Evolutionary conservation across 2,888 invertebrate genomes (phyloP), one percentile per base, ranked within the genome.

Genomic region (Lycaena phlaeas): DNA sequence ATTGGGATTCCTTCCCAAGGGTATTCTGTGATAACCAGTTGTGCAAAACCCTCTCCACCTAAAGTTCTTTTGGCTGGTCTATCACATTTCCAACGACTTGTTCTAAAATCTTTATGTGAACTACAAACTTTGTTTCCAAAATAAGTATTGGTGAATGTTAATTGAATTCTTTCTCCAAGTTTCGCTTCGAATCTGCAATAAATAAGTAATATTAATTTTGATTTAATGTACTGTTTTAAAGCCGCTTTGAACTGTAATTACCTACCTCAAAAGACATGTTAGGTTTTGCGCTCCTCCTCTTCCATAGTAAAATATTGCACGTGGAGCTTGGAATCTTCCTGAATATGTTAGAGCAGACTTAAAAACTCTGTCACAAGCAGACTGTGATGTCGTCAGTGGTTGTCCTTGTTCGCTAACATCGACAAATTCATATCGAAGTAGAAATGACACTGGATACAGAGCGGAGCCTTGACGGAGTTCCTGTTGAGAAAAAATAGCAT

Each of bases 341-440:
- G 86, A 84, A 57, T 84, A 84, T 3, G 82, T 84, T 48, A 79
- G 82, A 37, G 82, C 77, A 37, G 86, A 85, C 58, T 84, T 87
- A 59, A 89, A 87, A 43, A 88, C 75, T 59, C 90, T 76, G 61
- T 90, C 89, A 62, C 90, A 90, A 22, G 88, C 87, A 55, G 88
- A 89, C 50, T 82, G 81, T 22, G 88, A 87, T 51, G 86, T 85
- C 29, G 71, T 69, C 46, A 85, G 64, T 42, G 88, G 89, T 48
- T 86, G 82, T 1, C 90, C 90, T 64, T 89, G 90, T 60, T 89
- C 88, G 46, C 89, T 87, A 31, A 89, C 86, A 66, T 93, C 93
- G 12, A 94, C 92, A 62, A 94, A 94, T 72, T 94, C 94, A 71
- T 93, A 94, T 38, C 92, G 88, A 3, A 94, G 87, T 27, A 91